Conservation (phyloP, 1,140 invertebrate genomes). For the Formica selysi region DNA sequence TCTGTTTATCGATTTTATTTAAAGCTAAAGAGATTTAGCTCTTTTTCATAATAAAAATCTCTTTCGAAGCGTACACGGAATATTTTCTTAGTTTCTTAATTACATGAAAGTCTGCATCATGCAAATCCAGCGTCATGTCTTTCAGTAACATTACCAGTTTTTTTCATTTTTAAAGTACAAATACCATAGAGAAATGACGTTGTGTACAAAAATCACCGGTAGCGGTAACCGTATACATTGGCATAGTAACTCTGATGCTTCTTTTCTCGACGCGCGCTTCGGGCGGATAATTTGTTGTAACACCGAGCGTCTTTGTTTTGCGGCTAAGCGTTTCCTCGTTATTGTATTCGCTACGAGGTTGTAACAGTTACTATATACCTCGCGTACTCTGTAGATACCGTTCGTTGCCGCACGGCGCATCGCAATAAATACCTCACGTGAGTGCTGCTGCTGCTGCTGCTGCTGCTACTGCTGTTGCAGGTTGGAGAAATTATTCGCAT, state of each 20-base stretch:
- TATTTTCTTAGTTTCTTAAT: slow-evolving; percentile 37
- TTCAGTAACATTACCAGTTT: slow-evolving; percentile 4
- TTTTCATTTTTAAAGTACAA: slow-evolving; percentile 21
- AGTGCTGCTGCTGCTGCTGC: slow-evolving; percentile 29
- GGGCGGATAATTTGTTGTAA: slow-evolving; percentile 60
- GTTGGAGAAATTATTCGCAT: slow-evolving; percentile 59
- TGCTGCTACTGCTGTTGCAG: not conserved
- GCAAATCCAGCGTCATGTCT: not conserved
- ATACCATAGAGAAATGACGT: slow-evolving; percentile 11
- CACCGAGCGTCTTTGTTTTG: slow-evolving; percentile 59
- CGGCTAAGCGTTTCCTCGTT: slow-evolving; percentile 63
- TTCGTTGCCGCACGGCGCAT: slow-evolving; percentile 49
- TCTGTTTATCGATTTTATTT: not conserved
- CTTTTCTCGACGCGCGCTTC: slow-evolving; percentile 46
- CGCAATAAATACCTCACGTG: slow-evolving; percentile 56
- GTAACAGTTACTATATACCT: slow-evolving; percentile 46
- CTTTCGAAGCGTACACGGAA: not conserved
- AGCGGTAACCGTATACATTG: slow-evolving; percentile 20
- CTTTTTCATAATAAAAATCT: not conserved
- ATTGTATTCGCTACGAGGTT: slow-evolving; percentile 60
- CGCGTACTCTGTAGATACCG: slow-evolving; percentile 48
- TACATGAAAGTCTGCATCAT: not conserved
- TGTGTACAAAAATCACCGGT: slow-evolving; percentile 47
- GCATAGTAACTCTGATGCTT: slow-evolving; percentile 43
- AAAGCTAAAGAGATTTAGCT: not conserved